Evolutionary conservation across 92 coral and sea anemone species (phyloP).

Genomic region (Porites lobata): DNA sequence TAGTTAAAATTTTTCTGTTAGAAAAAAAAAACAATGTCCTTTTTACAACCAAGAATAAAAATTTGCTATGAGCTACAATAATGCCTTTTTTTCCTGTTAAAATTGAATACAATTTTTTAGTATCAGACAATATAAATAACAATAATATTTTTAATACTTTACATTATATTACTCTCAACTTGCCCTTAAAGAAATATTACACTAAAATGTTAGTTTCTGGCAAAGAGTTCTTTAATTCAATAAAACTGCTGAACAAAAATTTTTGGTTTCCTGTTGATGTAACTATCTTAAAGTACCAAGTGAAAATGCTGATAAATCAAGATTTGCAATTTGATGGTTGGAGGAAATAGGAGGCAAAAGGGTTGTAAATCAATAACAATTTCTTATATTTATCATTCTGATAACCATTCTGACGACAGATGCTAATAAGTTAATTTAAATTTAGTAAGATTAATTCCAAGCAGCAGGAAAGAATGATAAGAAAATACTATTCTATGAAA

Average conservation of each 20-base stretch:
- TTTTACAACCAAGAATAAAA: constrained; percentile 10
- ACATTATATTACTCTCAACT: too few relatives aligned
- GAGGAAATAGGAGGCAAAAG: neutral
- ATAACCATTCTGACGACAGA: neutral
- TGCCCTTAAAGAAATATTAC: too few relatives aligned
- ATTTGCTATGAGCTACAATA: neutral
- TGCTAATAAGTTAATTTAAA: constrained; percentile 10
- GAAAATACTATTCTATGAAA: neutral
- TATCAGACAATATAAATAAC: too few relatives aligned
- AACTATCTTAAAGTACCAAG: neutral
- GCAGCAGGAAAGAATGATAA: neutral
- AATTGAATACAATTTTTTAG: too few relatives aligned
- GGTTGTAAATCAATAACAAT: neutral
- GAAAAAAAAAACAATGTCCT: neutral
- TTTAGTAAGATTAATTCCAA: constrained; percentile 12
- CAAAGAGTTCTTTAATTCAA: too few relatives aligned
- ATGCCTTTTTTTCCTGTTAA: neutral
- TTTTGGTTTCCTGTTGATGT: neutral
- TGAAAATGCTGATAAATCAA: neutral
- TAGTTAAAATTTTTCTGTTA: neutral
- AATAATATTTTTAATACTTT: too few relatives aligned
- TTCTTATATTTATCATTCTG: neutral
- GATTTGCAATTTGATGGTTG: neutral
- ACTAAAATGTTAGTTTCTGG: too few relatives aligned
- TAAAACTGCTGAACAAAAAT: neutral